phyloP scores from a whole-genome alignment of 2,888 invertebrate genomes.

The Dendrolimus houi region DNA sequence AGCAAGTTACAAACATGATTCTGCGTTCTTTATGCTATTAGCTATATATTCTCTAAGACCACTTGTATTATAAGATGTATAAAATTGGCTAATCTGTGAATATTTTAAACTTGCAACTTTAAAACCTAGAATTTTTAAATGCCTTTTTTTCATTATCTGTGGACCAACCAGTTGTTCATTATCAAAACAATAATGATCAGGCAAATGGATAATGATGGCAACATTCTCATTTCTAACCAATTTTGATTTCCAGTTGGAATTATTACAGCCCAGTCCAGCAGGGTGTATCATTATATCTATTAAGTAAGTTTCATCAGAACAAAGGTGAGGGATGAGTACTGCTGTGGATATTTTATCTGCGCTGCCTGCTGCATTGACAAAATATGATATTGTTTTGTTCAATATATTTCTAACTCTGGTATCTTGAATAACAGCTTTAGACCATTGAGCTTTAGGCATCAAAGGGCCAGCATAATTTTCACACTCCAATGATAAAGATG shows the following conservation, averaged over 20 bases:
- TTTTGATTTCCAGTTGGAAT: conserved; percentile 61
- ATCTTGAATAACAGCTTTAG: conserved; percentile 71
- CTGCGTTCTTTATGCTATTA: conserved; percentile 52
- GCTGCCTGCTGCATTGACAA: conserved; percentile 62
- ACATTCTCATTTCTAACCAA: conserved; percentile 58
- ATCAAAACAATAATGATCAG: conserved; percentile 80
- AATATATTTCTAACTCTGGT: conserved; percentile 67
- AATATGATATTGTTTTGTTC: conserved; percentile 52
- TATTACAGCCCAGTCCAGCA: conserved; percentile 41
- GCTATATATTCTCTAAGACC: conserved; percentile 70
- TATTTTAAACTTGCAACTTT: conserved; percentile 78
- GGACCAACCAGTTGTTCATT: conserved; percentile 76
- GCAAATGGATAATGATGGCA: conserved; percentile 78
- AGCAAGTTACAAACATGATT: neutral
- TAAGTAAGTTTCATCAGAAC: conserved; percentile 75
- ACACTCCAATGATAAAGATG: conserved; percentile 79
- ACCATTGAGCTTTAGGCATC: conserved; percentile 69
- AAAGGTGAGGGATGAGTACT: conserved; percentile 71
- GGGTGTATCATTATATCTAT: conserved; percentile 78
- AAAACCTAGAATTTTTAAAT: conserved; percentile 78
- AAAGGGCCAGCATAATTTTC: conserved; percentile 74
- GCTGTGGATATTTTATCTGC: conserved; percentile 60
- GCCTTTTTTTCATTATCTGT: conserved; percentile 78
- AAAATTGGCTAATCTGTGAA: conserved; percentile 60
- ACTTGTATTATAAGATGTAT: conserved; percentile 55